Percentiles rank a stretch among this genome's conserved stretches.
These are phyloP conservation scores for Onychostruthus taczanowskii DNA, from an alignment of 2,113 vertebrate genomes.

Conservation along the genomic window DNA sequence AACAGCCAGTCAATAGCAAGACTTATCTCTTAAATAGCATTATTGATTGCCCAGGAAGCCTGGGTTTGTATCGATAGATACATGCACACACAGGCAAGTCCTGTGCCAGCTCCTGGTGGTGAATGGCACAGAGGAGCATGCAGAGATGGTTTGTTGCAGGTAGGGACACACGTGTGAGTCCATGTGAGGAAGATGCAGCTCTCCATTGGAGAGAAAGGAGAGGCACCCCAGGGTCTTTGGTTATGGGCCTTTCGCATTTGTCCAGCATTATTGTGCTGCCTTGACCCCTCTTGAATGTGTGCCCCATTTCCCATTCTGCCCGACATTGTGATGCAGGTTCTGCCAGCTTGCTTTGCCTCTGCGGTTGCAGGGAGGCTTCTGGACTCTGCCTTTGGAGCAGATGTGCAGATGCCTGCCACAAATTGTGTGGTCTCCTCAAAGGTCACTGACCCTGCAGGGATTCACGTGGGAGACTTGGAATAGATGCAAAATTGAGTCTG, in stretches of 20 bases:
- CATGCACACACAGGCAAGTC: neutral
- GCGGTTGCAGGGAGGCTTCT: neutral
- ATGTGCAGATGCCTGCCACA: neutral
- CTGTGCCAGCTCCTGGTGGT: neutral
- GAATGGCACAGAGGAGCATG: neutral
- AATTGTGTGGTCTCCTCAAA: neutral
- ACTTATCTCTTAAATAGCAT: conserved; percentile 71
- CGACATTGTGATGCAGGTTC: neutral
- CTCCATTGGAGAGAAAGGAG: fast-evolving
- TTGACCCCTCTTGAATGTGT: neutral
- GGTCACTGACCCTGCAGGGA: neutral
- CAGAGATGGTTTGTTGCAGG: neutral
- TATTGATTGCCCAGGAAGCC: conserved; percentile 66
- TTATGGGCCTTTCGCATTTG: neutral
- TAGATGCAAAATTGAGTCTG: neutral
- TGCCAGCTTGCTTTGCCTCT: neutral
- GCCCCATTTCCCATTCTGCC: fast-evolving
- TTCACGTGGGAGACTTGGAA: neutral
- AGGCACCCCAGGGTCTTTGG: neutral
- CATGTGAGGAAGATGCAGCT: neutral
- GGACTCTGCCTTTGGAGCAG: neutral
- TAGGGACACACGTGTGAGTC: neutral
- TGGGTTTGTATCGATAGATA: conserved; percentile 36
- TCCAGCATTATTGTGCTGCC: neutral
- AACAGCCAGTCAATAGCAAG: conserved; percentile 58